Evolutionary conservation across 1,140 invertebrate genomes (phyloP), one percentile per base, ranked within the genome.

Genomic region (Cardiocondyla obscurior): DNA sequence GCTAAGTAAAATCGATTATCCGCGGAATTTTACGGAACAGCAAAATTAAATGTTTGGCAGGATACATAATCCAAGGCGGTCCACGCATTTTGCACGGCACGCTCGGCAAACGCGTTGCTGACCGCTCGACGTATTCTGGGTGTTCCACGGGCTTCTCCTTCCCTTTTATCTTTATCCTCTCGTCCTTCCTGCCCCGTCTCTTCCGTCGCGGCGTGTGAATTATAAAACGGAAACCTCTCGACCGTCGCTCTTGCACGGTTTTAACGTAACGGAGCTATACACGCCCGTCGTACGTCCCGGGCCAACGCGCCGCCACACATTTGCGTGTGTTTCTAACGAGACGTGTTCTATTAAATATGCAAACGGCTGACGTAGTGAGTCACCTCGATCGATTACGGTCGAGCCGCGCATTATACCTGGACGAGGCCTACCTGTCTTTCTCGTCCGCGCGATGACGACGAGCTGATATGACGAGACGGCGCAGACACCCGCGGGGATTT

Each of bases 301-400:
- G 65, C 46, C 44, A 53, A 39, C 60, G 39, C 73, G 22, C 36
- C 42, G 46, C 46, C 53, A 36, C 16, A 33, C 19, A 16, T 22
- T 69, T 25, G 67, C 33, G 36, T 77, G 60, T 67, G 74, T 69
- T 67, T 65, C 36, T 62, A 53, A 39, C 67, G 65, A 55, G 28
- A 46, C 67, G 42, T n/a, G n/a, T 69, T 49, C 39, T 79, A 79
- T 70, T 46, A 74, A 39, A 74, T 69, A 72, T 57, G 69, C 42
- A 60, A 46, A 72, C 42, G 46, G 25, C 16, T 39, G 33, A 67
- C 49, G 16, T 55, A 62, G n/a, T 82, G 86, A 88, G 85, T 87
- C 82, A 88, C 58, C 36, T 28, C 74, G 83, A 88, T 87, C 85
- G 85, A 88, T 87, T 84, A 51, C 39, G 30, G 39, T 30, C 28